Evolutionary conservation across 2,888 invertebrate genomes (phyloP).

Genomic region (Xylocampa areola): DNA sequence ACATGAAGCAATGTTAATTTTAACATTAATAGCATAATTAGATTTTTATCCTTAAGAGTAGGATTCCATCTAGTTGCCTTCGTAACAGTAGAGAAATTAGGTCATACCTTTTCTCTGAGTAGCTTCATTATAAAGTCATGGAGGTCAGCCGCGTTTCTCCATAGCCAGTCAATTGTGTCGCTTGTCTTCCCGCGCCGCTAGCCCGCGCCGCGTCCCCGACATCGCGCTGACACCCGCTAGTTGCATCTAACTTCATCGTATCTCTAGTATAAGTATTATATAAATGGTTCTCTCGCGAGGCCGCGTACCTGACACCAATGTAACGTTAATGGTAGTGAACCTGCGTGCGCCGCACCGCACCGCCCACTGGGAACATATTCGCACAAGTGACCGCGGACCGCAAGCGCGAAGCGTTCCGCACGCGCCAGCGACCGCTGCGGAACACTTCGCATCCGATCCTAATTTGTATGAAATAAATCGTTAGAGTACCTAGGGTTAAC

Average conservation of each 20-base stretch:
- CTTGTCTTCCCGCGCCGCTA: conserved; percentile 74
- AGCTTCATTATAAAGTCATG: conserved; percentile 79
- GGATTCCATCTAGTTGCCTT: conserved; percentile 90
- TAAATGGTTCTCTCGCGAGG: conserved; percentile 76
- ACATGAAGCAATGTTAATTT: conserved; percentile 89
- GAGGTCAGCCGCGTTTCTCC: conserved; percentile 76
- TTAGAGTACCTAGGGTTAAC: conserved; percentile 86
- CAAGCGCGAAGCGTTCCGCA: conserved; percentile 15
- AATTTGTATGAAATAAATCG: conserved; percentile 75
- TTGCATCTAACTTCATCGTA: conserved; percentile 74
- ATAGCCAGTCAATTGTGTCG: conserved; percentile 83
- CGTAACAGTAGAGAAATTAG: conserved; percentile 88
- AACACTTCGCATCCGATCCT: conserved; percentile 54
- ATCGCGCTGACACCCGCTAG: conserved; percentile 81
- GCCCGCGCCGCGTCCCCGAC: conserved; percentile 49
- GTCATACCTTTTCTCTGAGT: conserved; percentile 86
- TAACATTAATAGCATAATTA: conserved; percentile 88
- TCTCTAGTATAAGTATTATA: conserved; percentile 76
- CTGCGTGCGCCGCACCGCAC: conserved; percentile 33
- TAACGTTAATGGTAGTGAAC: conserved; percentile 70
- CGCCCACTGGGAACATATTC: conserved; percentile 48
- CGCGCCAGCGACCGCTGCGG: conserved; percentile 43
- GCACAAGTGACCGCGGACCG: conserved; percentile 54
- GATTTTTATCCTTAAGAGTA: conserved; percentile 89
- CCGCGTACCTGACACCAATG: conserved; percentile 86